phyloP scores from a whole-genome alignment of 2,113 vertebrate species.

The Cisticola juncidis region DNA sequence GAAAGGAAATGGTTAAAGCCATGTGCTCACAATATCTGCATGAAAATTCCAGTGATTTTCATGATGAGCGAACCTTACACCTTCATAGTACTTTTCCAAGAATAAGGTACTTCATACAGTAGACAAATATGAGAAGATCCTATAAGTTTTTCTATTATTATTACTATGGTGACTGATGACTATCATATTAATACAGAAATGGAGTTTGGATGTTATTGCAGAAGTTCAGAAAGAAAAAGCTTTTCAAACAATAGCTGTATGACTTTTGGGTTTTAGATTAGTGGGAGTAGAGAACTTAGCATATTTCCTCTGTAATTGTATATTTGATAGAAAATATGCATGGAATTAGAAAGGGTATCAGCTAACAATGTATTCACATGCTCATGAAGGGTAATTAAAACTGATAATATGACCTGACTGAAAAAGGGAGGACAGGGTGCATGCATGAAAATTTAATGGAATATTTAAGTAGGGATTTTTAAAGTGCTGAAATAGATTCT shows the following conservation, averaged over 20 bases:
- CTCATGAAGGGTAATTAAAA: conserved; percentile 18
- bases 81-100: background rate
- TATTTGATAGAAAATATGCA: background rate
- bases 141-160: background rate
- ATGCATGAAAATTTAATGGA: background rate
- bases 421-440: background rate
- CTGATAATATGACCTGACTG: background rate
- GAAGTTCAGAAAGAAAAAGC: background rate
- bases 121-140: background rate
- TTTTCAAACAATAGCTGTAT: background rate
- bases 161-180: background rate
- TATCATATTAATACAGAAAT: background rate
- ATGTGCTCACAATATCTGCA: background rate
- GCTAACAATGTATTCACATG: background rate
- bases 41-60: background rate
- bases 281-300: background rate
- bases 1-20: background rate
- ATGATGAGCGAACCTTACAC: background rate
- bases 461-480: background rate
- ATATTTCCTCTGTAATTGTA: background rate
- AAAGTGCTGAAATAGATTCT: background rate
- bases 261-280: background rate
- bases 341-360: background rate
- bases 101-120: background rate
- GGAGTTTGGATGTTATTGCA: background rate